Conservation (phyloP, 2,113 vertebrate genomes). For the Oostethus manadensis region DNA sequence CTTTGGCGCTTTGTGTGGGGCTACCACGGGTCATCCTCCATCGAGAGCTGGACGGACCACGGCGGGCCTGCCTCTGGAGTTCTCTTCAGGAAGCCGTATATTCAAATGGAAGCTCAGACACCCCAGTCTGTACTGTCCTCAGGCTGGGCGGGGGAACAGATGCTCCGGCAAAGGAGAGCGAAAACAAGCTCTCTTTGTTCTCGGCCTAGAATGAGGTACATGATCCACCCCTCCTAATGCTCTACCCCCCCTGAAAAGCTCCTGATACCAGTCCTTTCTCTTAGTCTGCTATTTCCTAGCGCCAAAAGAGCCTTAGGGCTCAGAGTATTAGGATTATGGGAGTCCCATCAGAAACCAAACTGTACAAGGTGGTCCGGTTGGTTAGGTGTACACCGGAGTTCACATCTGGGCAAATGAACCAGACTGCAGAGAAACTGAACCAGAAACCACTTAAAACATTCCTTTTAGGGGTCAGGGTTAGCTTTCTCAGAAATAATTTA, state of each 20-base stretch:
- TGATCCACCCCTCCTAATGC: constrained; percentile 71
- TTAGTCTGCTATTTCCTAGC: neutral
- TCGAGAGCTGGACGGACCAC: constrained; percentile 43
- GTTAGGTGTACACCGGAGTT: neutral
- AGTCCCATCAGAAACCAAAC: neutral
- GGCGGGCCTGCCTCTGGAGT: constrained; percentile 29
- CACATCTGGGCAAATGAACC: neutral
- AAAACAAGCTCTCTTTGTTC: constrained; percentile 95
- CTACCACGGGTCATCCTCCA: constrained; percentile 38
- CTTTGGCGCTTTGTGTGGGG: constrained; percentile 30
- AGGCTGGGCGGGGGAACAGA: constrained; percentile 83
- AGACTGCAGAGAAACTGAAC: neutral
- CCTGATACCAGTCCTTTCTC: constrained; percentile 16
- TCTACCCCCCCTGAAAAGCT: constrained; percentile 37
- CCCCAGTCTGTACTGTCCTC: constrained; percentile 78
- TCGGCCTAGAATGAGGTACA: constrained; percentile 84
- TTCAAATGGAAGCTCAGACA: constrained; percentile 77
- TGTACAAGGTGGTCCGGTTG: neutral
- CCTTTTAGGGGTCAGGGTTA: too few relatives aligned
- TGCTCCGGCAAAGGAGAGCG: constrained; percentile 83
- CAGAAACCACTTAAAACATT: too few relatives aligned
- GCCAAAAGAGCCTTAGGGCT: neutral
- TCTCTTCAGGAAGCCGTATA: constrained; percentile 50
- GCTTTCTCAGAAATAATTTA: too few relatives aligned
- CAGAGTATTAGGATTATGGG: neutral